A percentile compares a stretch with the other conserved stretches of the same genome.
phyloP scores from a whole-genome alignment of 2,888 invertebrate species.

The Clusia tigrina region DNA sequence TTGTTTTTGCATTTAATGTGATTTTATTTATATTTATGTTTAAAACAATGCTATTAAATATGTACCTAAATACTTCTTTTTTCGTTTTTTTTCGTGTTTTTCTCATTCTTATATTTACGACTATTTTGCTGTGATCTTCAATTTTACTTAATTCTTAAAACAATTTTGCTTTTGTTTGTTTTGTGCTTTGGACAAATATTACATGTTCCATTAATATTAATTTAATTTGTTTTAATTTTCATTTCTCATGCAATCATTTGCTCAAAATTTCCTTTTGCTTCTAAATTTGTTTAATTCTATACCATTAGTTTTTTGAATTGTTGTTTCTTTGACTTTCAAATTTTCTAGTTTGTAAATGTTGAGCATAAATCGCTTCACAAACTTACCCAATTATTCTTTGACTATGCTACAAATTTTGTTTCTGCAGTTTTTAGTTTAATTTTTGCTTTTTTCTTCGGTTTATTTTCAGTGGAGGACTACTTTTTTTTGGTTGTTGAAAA shows the following conservation, averaged over 20 bases:
- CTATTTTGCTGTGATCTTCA: not conserved
- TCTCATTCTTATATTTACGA: not conserved
- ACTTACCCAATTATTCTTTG: too few relatives aligned
- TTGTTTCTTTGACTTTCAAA: not conserved
- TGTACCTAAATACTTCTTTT: slow-evolving; percentile 32
- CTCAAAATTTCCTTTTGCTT: not conserved
- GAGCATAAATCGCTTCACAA: not conserved
- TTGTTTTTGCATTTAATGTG: not conserved
- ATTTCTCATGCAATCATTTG: not conserved
- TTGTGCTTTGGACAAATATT: slow-evolving; percentile 41
- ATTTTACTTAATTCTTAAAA: slow-evolving; percentile 5
- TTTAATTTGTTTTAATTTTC: slow-evolving; percentile 15
- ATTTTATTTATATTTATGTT: slow-evolving; percentile 48
- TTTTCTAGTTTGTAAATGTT: not conserved
- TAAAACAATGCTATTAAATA: slow-evolving; percentile 54
- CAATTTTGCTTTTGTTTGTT: not conserved
- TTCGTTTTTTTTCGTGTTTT: not conserved
- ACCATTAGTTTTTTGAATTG: not conserved
- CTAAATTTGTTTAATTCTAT: not conserved
- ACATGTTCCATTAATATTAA: slow-evolving; percentile 25
- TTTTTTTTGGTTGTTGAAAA: too few relatives aligned
- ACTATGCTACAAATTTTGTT: too few relatives aligned
- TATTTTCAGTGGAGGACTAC: too few relatives aligned
- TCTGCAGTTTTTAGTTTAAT: too few relatives aligned
- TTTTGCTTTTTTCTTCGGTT: too few relatives aligned